Percentiles rank a stretch among this genome's conserved stretches.
Conservation (phyloP, 2,113 vertebrate species). For the Trogon surrucura region DNA sequence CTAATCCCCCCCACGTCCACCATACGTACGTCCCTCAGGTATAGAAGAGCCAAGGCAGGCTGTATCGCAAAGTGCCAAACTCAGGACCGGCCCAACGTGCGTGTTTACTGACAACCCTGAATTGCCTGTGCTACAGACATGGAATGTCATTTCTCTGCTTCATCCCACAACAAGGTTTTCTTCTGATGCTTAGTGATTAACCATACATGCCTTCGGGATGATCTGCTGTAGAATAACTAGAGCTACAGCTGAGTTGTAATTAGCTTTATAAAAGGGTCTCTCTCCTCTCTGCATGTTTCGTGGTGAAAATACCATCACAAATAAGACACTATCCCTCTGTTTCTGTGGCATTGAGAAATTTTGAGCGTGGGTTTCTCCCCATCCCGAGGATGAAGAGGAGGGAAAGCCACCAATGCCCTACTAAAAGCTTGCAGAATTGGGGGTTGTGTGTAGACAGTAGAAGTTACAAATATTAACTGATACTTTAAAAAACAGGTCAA, state of each 20-base stretch:
- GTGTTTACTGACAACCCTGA: not conserved
- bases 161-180: not conserved
- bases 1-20: fast-evolving
- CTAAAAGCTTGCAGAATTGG: not conserved
- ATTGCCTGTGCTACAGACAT: not conserved
- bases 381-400: not conserved
- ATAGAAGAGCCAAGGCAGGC: not conserved
- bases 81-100: not conserved
- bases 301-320: not conserved
- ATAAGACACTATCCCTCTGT: not conserved
- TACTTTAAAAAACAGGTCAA: not conserved
- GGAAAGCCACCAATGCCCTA: not conserved
- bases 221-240: not conserved
- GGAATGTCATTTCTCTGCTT: not conserved
- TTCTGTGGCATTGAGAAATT: not conserved
- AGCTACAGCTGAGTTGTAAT: not conserved
- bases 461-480: not conserved
- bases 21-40: fast-evolving
- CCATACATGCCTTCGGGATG: not conserved
- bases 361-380: not conserved
- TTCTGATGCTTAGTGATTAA: not conserved
- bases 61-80: not conserved
- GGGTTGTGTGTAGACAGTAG: not conserved
- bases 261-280: not conserved
- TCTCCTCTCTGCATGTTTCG: fast-evolving